Evolutionary conservation across 2,888 invertebrate genomes (phyloP).

Genomic region (Parnassius glacialis): DNA sequence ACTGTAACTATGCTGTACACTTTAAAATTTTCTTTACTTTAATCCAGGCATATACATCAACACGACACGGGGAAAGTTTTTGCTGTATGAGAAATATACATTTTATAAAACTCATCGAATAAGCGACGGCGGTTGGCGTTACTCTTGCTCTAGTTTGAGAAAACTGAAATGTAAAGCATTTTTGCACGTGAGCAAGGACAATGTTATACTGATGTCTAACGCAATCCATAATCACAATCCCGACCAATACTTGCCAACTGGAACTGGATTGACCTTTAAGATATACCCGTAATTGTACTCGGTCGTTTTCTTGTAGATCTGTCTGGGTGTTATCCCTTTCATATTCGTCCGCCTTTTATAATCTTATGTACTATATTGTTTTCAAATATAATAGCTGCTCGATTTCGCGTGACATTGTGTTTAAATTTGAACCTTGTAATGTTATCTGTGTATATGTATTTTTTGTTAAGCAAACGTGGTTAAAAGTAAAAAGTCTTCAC

Average conservation of each 20-base stretch:
- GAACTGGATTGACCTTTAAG: slow-evolving; percentile 9
- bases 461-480: too few species aligned
- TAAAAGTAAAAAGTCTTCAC: too few species aligned
- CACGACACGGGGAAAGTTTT: slow-evolving; percentile 37
- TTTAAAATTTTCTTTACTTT: neutral
- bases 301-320: too few species aligned
- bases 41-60: neutral
- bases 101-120: slow-evolving; percentile 43
- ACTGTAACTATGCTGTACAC: too few species aligned
- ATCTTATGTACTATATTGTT: too few species aligned
- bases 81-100: slow-evolving; percentile 44
- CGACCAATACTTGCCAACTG: slow-evolving; percentile 13
- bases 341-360: too few species aligned
- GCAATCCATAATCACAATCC: slow-evolving; percentile 30
- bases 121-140: slow-evolving; percentile 45
- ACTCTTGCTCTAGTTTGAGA: slow-evolving; percentile 42
- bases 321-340: too few species aligned
- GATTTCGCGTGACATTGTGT: too few species aligned
- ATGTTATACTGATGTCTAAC: slow-evolving; percentile 27
- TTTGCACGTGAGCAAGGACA: slow-evolving; percentile 38
- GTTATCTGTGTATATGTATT: too few species aligned
- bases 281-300: neutral
- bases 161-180: slow-evolving; percentile 47
- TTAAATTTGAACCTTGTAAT: too few species aligned
- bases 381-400: too few species aligned